Conservation (phyloP, 2,797 vertebrate genomes). For the Pitangus sulphuratus region DNA sequence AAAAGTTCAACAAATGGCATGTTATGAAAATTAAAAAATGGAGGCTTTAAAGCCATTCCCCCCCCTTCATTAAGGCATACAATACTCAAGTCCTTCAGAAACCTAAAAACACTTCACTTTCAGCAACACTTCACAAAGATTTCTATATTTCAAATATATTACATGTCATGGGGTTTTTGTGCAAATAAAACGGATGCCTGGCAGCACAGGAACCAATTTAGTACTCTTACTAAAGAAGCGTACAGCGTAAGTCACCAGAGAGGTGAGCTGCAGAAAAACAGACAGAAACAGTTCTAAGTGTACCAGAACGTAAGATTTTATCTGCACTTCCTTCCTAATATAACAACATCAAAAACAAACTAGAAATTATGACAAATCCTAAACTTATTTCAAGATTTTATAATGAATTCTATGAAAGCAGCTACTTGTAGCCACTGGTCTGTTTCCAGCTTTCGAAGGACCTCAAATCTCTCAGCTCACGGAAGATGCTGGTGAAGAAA, state of each 20-base stretch:
- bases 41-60: background rate
- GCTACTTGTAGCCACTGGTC: background rate
- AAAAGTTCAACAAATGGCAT: background rate
- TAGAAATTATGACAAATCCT: background rate
- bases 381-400: background rate
- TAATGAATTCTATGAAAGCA: background rate
- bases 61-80: background rate
- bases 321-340: constrained; percentile 21
- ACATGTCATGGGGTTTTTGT: background rate
- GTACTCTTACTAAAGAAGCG: background rate
- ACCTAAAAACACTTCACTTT: background rate
- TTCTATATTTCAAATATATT: background rate
- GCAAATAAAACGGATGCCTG: background rate
- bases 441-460: background rate
- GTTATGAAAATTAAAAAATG: background rate
- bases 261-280: background rate
- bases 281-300: background rate
- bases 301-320: background rate
- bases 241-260: background rate
- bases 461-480: background rate
- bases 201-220: background rate
- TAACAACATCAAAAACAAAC: background rate
- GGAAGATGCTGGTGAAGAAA: background rate
- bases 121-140: background rate
- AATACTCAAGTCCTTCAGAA: background rate